Evolutionary conservation across 2,888 invertebrate species (phyloP), one percentile per base, ranked within the genome.

Genomic region (Agrilus cyanescens): DNA sequence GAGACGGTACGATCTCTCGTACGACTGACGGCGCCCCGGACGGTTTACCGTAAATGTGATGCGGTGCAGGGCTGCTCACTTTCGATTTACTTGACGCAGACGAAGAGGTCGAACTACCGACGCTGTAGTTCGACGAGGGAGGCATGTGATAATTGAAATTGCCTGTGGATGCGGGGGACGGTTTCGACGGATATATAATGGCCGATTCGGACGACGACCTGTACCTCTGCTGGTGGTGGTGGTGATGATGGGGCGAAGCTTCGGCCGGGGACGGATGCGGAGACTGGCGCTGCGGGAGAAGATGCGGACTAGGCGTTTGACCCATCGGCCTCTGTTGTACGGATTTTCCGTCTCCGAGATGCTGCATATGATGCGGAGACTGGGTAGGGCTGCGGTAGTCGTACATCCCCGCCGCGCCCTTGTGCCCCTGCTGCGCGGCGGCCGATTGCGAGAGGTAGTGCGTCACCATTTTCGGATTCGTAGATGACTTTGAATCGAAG

Each of bases 61-160:
- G 80, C 36, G 85, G 84, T 43, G 84, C 83, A 1, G 85, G 85
- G 59, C 82, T 82, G 55, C 82, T 83, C 36, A 84, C 84, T 67
- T 81, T 80, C 13, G 77, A 76, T 55, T 77, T 79, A 25, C 10
- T 25, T 4, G 10, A 25, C 8, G 25, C 3, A 34, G 69, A 67
- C 40, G 70, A 72, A 36, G 71, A 69, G 44, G 67, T 63, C 44
- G 58, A 54, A 13, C 68, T 72, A 51, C 74, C 71, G 52, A 71
- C 63, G 57, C 74, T 58, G 65, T 75, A 62, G 53, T 76, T 61
- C 57, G 73, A 61, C 5, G 59, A 52, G 48, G 65, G 69, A 49
- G 62, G 73, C 45, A 73, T 64, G 52, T 68, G 64, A 44, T 69
- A 66, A 4, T 68, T 58, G 42, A 67, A 63, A 45, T 56, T 63